A percentile compares a stretch with the other conserved stretches of the same genome.
phyloP scores from a whole-genome alignment of 2,888 invertebrate species.

The Pegoplata infirma region DNA sequence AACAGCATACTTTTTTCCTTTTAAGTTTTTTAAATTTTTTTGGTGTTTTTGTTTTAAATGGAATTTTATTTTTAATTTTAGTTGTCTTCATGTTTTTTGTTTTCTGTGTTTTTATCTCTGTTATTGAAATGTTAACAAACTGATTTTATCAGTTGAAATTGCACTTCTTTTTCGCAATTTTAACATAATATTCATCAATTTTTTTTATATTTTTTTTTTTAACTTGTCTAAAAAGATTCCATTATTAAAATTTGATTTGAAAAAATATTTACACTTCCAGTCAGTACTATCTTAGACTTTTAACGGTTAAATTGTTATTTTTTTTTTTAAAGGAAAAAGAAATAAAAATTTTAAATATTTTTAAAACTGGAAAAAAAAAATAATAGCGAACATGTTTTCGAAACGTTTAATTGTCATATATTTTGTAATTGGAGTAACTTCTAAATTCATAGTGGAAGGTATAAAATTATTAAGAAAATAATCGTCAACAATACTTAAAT shows the following conservation, averaged over 20 bases:
- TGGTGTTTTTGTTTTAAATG: background rate
- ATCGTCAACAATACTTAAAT: no score
- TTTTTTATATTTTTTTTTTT: constrained; percentile 21
- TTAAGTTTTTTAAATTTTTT: background rate
- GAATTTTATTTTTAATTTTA: constrained; percentile 27
- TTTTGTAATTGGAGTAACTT: background rate
- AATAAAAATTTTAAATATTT: background rate
- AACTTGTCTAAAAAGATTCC: constrained; percentile 13
- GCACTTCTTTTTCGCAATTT: constrained; percentile 18
- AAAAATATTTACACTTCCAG: no score
- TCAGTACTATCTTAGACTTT: constrained; percentile 41
- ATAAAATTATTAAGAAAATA: no score
- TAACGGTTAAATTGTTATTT: constrained; percentile 13
- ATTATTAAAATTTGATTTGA: no score
- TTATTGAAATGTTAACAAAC: constrained; percentile 44
- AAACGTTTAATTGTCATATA: background rate
- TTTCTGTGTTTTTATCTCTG: constrained; percentile 12
- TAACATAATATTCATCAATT: constrained; percentile 13
- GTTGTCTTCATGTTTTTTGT: constrained; percentile 1
- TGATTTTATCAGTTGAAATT: constrained; percentile 54
- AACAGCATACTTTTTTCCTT: background rate
- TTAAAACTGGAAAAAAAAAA: background rate
- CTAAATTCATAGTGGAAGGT: background rate
- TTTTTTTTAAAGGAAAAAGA: background rate
- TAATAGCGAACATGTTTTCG: background rate